Evolutionary conservation across 2,113 vertebrate genomes (phyloP).

Genomic region (Columba janthina): DNA sequence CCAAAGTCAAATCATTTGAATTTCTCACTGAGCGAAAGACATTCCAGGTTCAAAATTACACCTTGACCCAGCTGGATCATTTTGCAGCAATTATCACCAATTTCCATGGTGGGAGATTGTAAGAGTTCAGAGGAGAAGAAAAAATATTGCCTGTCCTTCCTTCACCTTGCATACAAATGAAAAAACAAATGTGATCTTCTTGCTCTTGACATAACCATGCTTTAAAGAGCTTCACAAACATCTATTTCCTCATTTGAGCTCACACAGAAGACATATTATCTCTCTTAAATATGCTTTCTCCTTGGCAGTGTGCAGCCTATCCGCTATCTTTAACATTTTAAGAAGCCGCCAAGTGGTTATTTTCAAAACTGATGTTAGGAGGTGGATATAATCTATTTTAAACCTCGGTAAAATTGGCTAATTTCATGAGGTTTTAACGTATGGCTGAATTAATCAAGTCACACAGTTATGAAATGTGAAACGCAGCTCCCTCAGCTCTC

Average conservation of each 20-base stretch:
- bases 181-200: constrained; percentile 23
- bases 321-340: background rate
- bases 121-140: background rate
- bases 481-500: background rate
- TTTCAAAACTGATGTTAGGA: constrained; percentile 12
- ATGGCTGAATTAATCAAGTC: background rate
- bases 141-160: background rate
- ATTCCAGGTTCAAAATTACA: background rate
- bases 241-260: constrained; percentile 27
- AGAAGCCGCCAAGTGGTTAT: constrained; percentile 29
- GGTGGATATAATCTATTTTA: constrained; percentile 35
- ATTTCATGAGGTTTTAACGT: background rate
- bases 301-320: constrained; percentile 11
- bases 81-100: constrained; percentile 26
- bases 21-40: background rate
- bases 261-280: constrained; percentile 22
- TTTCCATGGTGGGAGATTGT: background rate
- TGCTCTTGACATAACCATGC: constrained; percentile 31
- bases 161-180: constrained; percentile 40
- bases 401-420: constrained; percentile 17
- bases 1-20: constrained; percentile 4
- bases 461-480: background rate
- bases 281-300: constrained; percentile 26
- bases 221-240: constrained; percentile 47
- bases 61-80: background rate